Evolutionary conservation across 1,140 invertebrate species (phyloP).

Genomic region (Orius laevigatus): DNA sequence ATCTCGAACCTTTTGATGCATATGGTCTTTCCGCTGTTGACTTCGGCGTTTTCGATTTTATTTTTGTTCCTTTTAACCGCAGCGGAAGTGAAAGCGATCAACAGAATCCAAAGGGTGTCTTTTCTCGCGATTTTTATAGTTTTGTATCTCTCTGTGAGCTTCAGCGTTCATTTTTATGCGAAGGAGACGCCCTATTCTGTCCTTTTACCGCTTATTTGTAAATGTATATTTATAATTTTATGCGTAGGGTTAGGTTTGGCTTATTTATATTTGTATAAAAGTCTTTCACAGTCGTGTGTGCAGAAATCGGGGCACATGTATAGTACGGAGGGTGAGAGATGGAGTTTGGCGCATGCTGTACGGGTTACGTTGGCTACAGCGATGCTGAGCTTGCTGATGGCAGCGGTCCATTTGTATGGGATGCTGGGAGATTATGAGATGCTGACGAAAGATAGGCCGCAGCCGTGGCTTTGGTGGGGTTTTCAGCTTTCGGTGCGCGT

Average conservation of each 20-base stretch:
- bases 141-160: conserved; percentile 42
- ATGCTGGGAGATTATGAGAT: conserved; percentile 51
- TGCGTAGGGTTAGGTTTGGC: conserved; percentile 62
- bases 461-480: conserved; percentile 74
- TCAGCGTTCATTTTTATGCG: conserved; percentile 48
- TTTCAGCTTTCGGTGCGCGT: conserved; percentile 70
- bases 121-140: conserved; percentile 56
- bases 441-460: conserved; percentile 29
- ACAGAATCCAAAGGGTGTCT: conserved; percentile 35
- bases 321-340: conserved; percentile 27
- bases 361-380: conserved; percentile 73
- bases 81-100: conserved; percentile 32
- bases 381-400: conserved; percentile 62
- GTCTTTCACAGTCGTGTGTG: conserved; percentile 27
- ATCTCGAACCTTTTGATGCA: conserved; percentile 66
- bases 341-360: conserved; percentile 44
- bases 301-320: conserved; percentile 28
- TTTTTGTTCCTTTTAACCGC: conserved; percentile 67
- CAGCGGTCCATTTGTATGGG: conserved; percentile 64
- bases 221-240: conserved; percentile 62
- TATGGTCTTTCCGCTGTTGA: conserved; percentile 64
- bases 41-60: conserved; percentile 67
- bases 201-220: conserved; percentile 57
- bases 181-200: conserved; percentile 31
- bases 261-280: conserved; percentile 65